Conservation (phyloP, 2,113 vertebrate genomes). For the Cryptoleucopteryx plumbea region DNA sequence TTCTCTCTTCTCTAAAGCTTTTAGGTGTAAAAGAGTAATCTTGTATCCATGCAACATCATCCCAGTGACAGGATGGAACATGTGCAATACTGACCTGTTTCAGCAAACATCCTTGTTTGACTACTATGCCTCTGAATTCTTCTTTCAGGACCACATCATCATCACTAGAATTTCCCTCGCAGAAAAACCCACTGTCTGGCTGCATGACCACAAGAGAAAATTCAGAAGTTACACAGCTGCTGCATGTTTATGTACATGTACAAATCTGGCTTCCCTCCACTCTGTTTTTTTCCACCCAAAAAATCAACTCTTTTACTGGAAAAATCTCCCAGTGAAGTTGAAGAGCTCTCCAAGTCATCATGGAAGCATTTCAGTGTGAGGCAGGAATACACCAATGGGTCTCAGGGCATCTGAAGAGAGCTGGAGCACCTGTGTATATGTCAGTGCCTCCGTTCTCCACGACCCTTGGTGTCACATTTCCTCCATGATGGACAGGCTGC, state of each 20-base stretch:
- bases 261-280: background rate
- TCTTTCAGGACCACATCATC: slow-evolving; percentile 89
- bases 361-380: background rate
- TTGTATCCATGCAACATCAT: background rate
- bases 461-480: background rate
- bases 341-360: background rate
- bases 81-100: slow-evolving; percentile 83
- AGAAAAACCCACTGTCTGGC: slow-evolving; percentile 93
- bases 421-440: background rate
- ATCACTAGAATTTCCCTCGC: slow-evolving; percentile 94
- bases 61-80: background rate
- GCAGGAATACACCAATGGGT: background rate
- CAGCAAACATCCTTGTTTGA: slow-evolving; percentile 94
- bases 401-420: background rate
- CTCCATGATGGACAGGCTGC: background rate
- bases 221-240: background rate
- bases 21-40: background rate
- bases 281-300: background rate
- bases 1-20: background rate
- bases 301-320: background rate
- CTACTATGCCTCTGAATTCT: slow-evolving; percentile 92
- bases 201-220: slow-evolving; percentile 39
- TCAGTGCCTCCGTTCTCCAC: background rate
- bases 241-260: background rate
- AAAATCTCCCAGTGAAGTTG: background rate